Conservation (phyloP, 2,113 vertebrate genomes). For the Pomatorhinus ruficollis region DNA sequence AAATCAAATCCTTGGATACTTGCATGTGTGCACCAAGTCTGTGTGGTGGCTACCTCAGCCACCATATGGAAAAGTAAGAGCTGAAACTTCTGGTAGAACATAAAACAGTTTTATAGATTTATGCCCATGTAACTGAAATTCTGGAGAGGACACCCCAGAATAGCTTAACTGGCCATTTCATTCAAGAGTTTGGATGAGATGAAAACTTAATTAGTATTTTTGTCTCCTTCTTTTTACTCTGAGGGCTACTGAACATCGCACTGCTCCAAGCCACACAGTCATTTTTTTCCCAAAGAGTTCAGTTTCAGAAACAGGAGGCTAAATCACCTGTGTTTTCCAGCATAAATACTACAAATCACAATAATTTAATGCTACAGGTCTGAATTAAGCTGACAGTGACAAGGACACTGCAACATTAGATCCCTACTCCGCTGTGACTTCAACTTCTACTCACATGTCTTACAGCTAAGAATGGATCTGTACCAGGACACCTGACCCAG, state of each 20-base stretch:
- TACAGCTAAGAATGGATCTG: background rate
- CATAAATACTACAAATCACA: slow-evolving; percentile 5
- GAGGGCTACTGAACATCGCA: background rate
- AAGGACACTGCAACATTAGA: background rate
- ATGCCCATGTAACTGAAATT: background rate
- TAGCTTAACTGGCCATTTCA: background rate
- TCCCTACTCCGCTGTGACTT: background rate
- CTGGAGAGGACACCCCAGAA: background rate
- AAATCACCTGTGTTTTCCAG: background rate
- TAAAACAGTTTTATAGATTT: background rate
- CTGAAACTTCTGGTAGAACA: background rate
- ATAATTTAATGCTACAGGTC: background rate
- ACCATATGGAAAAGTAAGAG: background rate
- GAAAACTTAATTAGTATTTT: background rate
- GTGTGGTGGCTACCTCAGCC: background rate
- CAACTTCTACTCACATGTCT: background rate
- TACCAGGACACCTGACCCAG: background rate
- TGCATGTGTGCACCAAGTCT: background rate
- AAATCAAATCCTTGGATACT: background rate
- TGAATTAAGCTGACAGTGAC: background rate
- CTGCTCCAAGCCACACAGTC: background rate
- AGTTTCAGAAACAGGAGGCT: background rate
- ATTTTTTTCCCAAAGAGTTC: background rate
- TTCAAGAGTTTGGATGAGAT: background rate
- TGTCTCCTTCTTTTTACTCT: background rate